phyloP scores from a whole-genome alignment of 2,888 invertebrate genomes.

The Amblyjoppa fuscipennis region DNA sequence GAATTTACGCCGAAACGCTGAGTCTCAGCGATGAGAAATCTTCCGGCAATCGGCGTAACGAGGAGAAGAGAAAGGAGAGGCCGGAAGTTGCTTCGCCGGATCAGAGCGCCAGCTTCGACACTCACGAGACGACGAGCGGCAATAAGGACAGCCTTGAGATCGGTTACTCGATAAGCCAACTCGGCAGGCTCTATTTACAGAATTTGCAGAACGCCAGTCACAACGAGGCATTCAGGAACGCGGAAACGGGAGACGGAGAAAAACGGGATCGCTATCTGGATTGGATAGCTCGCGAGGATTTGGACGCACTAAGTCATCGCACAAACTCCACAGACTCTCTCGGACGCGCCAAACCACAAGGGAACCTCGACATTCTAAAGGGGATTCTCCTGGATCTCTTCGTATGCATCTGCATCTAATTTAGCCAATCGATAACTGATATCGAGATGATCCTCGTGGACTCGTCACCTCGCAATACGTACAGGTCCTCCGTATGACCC shows the following conservation, averaged over 20 bases:
- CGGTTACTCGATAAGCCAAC: conserved; percentile 79
- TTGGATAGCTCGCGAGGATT: conserved; percentile 76
- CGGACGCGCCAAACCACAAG: conserved; percentile 77
- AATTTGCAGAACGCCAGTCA: conserved; percentile 72
- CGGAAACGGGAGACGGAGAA: conserved; percentile 67
- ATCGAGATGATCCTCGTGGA: conserved; percentile 23
- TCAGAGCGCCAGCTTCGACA: conserved; percentile 65
- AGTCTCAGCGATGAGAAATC: conserved; percentile 19
- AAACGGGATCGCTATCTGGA: conserved; percentile 75
- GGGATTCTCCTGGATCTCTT: conserved; percentile 81
- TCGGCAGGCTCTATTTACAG: conserved; percentile 75
- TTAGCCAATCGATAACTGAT: background rate
- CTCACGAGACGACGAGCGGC: conserved; percentile 74
- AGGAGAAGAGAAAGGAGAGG: conserved; percentile 8
- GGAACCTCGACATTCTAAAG: conserved; percentile 80
- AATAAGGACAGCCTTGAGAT: conserved; percentile 80
- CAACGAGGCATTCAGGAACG: conserved; percentile 64
- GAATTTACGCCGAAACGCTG: conserved; percentile 40
- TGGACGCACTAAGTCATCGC: conserved; percentile 76
- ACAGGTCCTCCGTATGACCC: conserved; percentile 52
- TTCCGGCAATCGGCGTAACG: background rate
- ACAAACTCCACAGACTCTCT: conserved; percentile 78
- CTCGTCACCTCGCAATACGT: conserved; percentile 51
- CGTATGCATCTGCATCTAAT: conserved; percentile 80
- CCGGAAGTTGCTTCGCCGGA: conserved; percentile 20